Base-by-base conservation (phyloP, 1,140 invertebrate genomes). In the Steinernema khuongi region DNA sequence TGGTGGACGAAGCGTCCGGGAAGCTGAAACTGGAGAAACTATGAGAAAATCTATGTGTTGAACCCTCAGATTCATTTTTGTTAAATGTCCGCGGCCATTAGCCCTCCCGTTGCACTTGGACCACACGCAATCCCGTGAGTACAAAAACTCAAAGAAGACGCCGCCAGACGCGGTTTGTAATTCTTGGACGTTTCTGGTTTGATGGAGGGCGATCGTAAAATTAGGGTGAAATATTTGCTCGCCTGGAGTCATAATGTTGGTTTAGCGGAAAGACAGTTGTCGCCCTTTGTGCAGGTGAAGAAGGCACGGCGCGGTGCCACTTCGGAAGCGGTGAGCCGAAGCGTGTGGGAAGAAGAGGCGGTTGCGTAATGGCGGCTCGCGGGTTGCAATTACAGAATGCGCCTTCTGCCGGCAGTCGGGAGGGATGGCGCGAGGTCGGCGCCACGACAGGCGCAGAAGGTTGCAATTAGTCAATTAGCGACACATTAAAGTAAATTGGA, bases 381-480 rank as follows among this genome's bases (percentile, higher is more conserved):
- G 22, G 50, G 50, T 60, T 60, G 19, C 50, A 60, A 60, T 60
- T 60, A 60, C 50, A 7, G 11, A 2, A 60, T n/a, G 7, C 50
- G 50, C 50, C 50, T 60, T 60, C 50, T 60, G 50, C 19, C 50
- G 26, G 50, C 50, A 60, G 50, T 22, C 50, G 50, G 7, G 36
- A 22, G 14, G 50, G 26, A 60, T 60, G 50, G 50, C 50, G 50
- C 50, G 50, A 60, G 50, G 50, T 60, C 50, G n/a, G 50, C 50
- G 50, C 50, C 14, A 60, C 11, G 19, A 4, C 26, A 14, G 50
- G 26, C 14, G 50, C 50, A 60, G 14, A 60, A 60, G 50, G 50
- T 60, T 60, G 50, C 50, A 60, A 60, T 60, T 60, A 60, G 50
- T 60, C 50, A 60, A 60, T 60, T 60, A 60, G 22, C 50, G 50